These are phyloP conservation scores for Drosophila cardini DNA, from an alignment of 1,140 invertebrate species.

Conservation along the genomic window DNA sequence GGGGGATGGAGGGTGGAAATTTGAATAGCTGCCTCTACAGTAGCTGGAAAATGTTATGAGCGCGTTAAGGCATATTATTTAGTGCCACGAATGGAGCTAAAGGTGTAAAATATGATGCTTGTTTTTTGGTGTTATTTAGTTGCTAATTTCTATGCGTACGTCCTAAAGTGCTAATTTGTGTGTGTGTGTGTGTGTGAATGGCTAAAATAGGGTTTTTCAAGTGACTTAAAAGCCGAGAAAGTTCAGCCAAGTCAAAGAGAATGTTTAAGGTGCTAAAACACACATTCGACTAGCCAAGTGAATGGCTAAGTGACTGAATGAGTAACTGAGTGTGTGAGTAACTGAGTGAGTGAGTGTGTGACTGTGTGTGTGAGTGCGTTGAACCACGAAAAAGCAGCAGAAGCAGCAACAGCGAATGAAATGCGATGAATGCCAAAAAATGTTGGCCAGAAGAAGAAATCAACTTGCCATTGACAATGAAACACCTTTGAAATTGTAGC, in stretches of 20 bases:
- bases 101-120: background rate
- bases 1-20: background rate
- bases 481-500: conserved; percentile 21
- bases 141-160: conserved; percentile 50
- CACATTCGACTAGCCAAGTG: no score
- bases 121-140: conserved; percentile 34
- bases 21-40: conserved; percentile 45
- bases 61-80: conserved; percentile 53
- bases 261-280: conserved; percentile 35
- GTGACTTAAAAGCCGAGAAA: conserved; percentile 39
- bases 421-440: conserved; percentile 12
- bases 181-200: conserved; percentile 21
- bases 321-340: background rate
- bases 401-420: conserved; percentile 1
- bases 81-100: conserved; percentile 38
- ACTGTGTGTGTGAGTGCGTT: conserved; percentile 15
- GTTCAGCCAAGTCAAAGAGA: conserved; percentile 41
- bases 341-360: background rate
- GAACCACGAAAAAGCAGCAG: background rate
- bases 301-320: background rate
- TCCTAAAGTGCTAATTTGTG: conserved; percentile 47
- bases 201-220: conserved; percentile 16
- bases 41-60: conserved; percentile 48
- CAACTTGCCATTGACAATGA: conserved; percentile 14
- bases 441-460: conserved; percentile 12